Percentiles rank a stretch among this genome's conserved stretches.
Conservation (phyloP, 1,140 invertebrate genomes). For the Pararge aegeria region DNA sequence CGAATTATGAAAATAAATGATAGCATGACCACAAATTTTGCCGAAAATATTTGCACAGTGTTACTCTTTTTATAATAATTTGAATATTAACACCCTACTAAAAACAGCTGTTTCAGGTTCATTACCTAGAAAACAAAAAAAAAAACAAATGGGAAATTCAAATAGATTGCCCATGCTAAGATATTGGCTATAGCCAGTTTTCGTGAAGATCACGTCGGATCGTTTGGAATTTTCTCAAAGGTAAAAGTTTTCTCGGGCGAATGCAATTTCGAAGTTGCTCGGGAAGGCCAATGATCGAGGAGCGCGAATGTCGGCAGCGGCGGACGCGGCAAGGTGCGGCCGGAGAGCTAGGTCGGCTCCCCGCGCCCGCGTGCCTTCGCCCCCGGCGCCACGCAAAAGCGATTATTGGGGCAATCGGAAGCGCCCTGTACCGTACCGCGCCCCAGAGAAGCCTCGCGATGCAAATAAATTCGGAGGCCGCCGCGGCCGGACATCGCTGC, state of each 20-base stretch:
- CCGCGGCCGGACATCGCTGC: conserved; percentile 68
- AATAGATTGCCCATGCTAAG: conserved; percentile 33
- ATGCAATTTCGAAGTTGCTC: conserved; percentile 65
- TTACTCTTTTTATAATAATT: not conserved
- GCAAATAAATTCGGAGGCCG: conserved; percentile 73
- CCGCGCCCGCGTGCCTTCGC: conserved; percentile 31
- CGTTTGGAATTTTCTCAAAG: conserved; percentile 64
- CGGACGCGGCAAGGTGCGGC: conserved; percentile 16
- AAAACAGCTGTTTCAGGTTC: not conserved
- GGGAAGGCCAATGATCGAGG: conserved; percentile 30
- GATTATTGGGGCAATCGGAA: conserved; percentile 74
- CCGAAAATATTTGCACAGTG: too few relatives aligned
- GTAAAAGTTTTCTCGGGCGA: conserved; percentile 63
- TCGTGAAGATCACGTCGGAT: conserved; percentile 51
- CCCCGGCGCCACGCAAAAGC: conserved; percentile 54
- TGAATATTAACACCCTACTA: not conserved
- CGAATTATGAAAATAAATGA: too few relatives aligned
- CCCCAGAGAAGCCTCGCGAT: conserved; percentile 66
- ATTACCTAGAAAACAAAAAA: not conserved
- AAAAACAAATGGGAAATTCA: not conserved
- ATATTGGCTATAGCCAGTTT: conserved; percentile 55
- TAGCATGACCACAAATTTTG: too few relatives aligned
- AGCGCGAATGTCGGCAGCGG: conserved; percentile 33
- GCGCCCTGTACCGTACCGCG: conserved; percentile 53
- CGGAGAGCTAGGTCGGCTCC: conserved; percentile 15